Percentiles rank a stretch among this genome's conserved stretches.
Evolutionary conservation across 1,140 invertebrate genomes (phyloP).

Genomic region (Diachasmimorpha longicaudata): DNA sequence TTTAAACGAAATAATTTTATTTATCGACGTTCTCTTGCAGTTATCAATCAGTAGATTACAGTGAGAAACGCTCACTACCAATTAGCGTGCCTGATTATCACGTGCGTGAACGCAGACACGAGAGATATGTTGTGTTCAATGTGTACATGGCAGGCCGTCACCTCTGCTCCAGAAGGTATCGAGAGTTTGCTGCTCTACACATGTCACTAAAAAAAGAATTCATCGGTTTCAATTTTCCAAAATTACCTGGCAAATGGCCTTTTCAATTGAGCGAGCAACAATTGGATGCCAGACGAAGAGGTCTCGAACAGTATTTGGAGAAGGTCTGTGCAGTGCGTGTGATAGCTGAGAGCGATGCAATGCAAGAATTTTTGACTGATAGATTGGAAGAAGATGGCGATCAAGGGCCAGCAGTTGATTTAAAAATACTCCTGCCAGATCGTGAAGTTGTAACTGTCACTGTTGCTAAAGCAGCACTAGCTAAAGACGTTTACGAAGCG

Average conservation of each 20-base stretch:
- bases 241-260: conserved; percentile 98
- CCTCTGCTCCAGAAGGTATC: conserved; percentile 93
- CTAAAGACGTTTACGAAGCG: conserved; percentile 89
- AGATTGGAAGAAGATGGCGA: conserved; percentile 79
- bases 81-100: conserved; percentile 98
- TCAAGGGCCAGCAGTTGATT: conserved; percentile 86
- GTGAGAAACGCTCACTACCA: conserved; percentile 95
- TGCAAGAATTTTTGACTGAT: conserved; percentile 97
- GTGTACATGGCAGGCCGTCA: conserved; percentile 99
- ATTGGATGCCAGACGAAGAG: conserved; percentile 89
- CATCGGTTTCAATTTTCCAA: conserved; percentile 96
- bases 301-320: conserved; percentile 96
- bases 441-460: conserved; percentile 89
- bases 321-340: conserved; percentile 98
- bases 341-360: conserved; percentile 95
- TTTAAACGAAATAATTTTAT: no score
- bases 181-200: conserved; percentile 93
- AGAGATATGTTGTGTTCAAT: conserved; percentile 96
- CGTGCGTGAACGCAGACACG: conserved; percentile 77
- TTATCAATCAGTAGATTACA: conserved; percentile 95
- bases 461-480: conserved; percentile 88
- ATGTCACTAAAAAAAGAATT: conserved; percentile 94
- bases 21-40: conserved; percentile 51
- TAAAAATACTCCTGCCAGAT: conserved; percentile 84
- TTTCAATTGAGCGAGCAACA: conserved; percentile 97